These are phyloP conservation scores for Clarias batrachus DNA, from an alignment of 2,113 vertebrate species.

Conservation along the genomic window DNA sequence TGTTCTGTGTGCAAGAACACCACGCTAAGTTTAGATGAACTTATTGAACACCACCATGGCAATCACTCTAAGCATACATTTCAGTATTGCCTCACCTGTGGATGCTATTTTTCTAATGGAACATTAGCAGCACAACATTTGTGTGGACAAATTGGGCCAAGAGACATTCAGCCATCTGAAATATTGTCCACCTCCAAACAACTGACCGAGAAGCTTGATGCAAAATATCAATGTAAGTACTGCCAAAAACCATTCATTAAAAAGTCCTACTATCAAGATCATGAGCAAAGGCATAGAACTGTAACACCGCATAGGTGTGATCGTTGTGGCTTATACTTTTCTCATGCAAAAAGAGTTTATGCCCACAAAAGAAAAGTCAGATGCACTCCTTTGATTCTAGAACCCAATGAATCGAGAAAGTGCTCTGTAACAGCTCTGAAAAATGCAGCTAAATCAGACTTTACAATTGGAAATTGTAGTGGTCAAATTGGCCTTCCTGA, in stretches of 20 bases:
- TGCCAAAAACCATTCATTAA: conserved; percentile 61
- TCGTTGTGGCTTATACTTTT: conserved; percentile 67
- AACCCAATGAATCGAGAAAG: not conserved
- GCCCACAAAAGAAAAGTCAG: conserved; percentile 56
- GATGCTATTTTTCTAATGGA: conserved; percentile 57
- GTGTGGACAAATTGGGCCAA: conserved; percentile 46
- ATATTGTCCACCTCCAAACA: not conserved
- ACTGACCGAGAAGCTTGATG: conserved; percentile 5
- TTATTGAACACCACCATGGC: conserved; percentile 69
- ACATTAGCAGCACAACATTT: conserved; percentile 53
- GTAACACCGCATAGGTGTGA: conserved; percentile 66
- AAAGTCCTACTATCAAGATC: conserved; percentile 48
- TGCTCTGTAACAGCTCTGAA: not conserved
- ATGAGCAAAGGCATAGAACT: conserved; percentile 66
- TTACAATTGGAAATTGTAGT: not conserved
- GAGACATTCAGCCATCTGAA: not conserved
- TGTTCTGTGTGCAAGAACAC: conserved; percentile 64
- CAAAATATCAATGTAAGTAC: conserved; percentile 51
- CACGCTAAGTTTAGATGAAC: conserved; percentile 52
- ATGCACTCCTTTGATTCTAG: conserved; percentile 37
- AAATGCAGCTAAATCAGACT: not conserved
- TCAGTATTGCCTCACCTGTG: conserved; percentile 62
- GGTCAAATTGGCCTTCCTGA: conserved; percentile 36
- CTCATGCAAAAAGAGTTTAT: conserved; percentile 51
- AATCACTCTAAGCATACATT: conserved; percentile 57